These are phyloP conservation scores for Clostera curtula DNA, from an alignment of 2,888 invertebrate species.

Conservation along the genomic window DNA sequence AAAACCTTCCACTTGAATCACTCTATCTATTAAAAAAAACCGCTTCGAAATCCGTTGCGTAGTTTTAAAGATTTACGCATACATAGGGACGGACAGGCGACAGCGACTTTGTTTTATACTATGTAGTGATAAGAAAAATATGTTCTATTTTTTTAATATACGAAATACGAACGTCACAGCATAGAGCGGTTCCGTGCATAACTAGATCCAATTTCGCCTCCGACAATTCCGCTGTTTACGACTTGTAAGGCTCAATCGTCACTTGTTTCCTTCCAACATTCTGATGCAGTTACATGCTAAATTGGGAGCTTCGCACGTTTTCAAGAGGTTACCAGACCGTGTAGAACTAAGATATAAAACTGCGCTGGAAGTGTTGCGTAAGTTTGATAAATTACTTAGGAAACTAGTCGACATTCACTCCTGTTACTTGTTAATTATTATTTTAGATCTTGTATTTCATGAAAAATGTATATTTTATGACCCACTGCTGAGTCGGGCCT, in stretches of 20 bases:
- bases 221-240: slow-evolving; percentile 45
- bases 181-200: no score
- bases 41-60: no score
- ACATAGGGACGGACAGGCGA: no score
- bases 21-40: no score
- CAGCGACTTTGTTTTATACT: no score
- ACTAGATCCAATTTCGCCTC: slow-evolving; percentile 44
- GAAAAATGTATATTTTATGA: slow-evolving; percentile 18
- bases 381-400: slow-evolving; percentile 27
- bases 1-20: no score
- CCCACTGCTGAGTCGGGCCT: slow-evolving; percentile 12
- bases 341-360: slow-evolving; percentile 27
- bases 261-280: slow-evolving; percentile 63
- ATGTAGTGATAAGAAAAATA: no score
- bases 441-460: slow-evolving; percentile 15
- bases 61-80: no score
- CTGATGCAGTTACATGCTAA: slow-evolving; percentile 62
- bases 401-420: slow-evolving; percentile 22
- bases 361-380: slow-evolving; percentile 36
- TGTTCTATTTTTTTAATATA: no score
- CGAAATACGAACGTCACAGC: no score
- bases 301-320: slow-evolving; percentile 57
- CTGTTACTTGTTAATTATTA: slow-evolving; percentile 21
- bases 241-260: slow-evolving; percentile 59
- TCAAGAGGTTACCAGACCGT: slow-evolving; percentile 35